Evolutionary conservation across 2,113 vertebrate species (phyloP).

Genomic region (Oxyruncus cristatus): DNA sequence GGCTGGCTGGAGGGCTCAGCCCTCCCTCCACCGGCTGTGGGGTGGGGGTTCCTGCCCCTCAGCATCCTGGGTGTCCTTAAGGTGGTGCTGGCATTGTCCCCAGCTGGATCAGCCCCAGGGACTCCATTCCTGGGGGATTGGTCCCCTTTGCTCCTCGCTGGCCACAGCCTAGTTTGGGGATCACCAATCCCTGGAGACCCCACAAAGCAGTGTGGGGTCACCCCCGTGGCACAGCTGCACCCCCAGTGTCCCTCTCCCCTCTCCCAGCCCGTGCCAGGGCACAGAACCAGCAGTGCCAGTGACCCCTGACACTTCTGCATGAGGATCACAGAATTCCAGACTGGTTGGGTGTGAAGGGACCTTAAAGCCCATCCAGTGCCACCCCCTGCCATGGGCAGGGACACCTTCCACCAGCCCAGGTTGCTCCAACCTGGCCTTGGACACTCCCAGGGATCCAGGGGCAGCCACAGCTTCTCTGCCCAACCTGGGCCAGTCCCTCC

Average conservation of each 20-base stretch:
- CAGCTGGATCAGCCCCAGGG: rapidly evolving
- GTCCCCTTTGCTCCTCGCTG: rapidly evolving
- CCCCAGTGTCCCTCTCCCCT: not conserved
- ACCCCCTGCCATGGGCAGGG: not conserved
- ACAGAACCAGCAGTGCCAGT: rapidly evolving
- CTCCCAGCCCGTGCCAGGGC: rapidly evolving
- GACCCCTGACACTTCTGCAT: not conserved
- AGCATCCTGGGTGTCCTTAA: not conserved
- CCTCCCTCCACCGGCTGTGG: not conserved
- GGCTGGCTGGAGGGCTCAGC: not conserved
- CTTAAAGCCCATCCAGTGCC: not conserved
- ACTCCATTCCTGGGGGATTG: rapidly evolving
- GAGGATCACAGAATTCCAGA: not conserved
- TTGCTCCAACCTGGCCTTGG: not conserved
- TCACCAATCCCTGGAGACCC: not conserved
- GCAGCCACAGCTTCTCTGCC: not conserved
- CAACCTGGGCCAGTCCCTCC: too few species aligned
- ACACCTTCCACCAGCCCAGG: rapidly evolving
- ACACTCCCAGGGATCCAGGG: not conserved
- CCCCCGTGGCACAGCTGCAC: rapidly evolving
- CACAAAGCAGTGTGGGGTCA: not conserved
- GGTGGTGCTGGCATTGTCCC: not conserved
- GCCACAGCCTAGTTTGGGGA: not conserved
- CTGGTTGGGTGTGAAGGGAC: not conserved
- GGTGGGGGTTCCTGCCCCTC: not conserved